Conservation (phyloP, 1,140 invertebrate species). For the Lucilia sericata region DNA sequence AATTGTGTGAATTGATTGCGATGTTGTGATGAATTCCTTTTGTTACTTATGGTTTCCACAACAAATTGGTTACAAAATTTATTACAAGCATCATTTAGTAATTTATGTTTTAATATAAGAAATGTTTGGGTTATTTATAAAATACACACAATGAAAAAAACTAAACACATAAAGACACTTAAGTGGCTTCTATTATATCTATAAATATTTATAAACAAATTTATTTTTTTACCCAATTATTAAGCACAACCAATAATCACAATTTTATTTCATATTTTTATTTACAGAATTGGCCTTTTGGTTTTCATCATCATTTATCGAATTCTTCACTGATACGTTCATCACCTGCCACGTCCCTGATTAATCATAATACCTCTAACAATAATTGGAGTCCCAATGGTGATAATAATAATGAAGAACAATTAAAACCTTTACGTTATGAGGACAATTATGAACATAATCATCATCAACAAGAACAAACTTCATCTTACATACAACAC, state of each 20-base stretch:
- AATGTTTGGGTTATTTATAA: background rate
- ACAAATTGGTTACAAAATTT: constrained; percentile 37
- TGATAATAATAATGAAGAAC: background rate
- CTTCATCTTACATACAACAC: background rate
- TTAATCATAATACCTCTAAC: background rate
- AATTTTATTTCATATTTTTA: constrained; percentile 41
- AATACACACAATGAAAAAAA: background rate
- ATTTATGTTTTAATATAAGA: background rate
- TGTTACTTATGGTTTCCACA: constrained; percentile 31
- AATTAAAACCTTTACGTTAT: background rate
- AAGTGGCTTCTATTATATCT: too few species aligned
- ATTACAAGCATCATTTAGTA: constrained; percentile 26
- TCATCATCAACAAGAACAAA: background rate
- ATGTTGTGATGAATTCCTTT: constrained; percentile 38
- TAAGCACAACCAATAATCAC: background rate
- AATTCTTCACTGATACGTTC: background rate
- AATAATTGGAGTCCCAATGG: constrained; percentile 3
- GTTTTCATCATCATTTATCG: constrained; percentile 54
- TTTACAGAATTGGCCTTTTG: constrained; percentile 64
- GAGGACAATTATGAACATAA: background rate
- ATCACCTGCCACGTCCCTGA: background rate
- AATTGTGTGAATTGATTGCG: background rate
- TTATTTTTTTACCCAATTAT: background rate
- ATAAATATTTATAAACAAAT: background rate
- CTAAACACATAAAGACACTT: too few species aligned